phyloP scores from a whole-genome alignment of 2,797 vertebrate genomes.

The Heteromormyrus szaboi region DNA sequence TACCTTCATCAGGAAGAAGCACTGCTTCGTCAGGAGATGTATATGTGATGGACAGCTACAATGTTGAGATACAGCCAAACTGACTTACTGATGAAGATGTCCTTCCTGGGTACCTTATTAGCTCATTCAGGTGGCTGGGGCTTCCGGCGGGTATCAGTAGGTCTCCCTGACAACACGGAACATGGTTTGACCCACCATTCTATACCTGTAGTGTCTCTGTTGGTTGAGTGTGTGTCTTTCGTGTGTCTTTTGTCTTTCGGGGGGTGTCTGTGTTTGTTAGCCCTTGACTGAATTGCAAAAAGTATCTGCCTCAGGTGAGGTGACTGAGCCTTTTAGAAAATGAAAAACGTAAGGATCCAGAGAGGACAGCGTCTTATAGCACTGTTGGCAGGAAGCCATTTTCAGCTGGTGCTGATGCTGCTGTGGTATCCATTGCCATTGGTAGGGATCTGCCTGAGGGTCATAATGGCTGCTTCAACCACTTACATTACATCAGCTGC shows the following conservation, averaged over 20 bases:
- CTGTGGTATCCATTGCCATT: conserved; percentile 58
- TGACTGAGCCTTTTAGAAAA: not conserved
- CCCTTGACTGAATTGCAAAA: not conserved
- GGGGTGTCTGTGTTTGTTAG: not conserved
- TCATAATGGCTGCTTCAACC: conserved; percentile 42
- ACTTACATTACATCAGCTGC: conserved; percentile 38
- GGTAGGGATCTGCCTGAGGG: conserved; percentile 56
- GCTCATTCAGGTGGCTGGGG: not conserved
- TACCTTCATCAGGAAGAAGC: not conserved
- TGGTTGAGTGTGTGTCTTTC: not conserved
- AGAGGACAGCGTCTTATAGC: not conserved
- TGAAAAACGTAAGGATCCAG: not conserved
- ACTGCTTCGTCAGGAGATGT: not conserved
- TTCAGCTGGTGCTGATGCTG: conserved; percentile 49
- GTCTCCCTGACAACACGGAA: not conserved
- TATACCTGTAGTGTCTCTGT: not conserved
- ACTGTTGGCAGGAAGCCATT: conserved; percentile 10
- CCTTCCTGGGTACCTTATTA: not conserved
- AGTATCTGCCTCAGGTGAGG: not conserved
- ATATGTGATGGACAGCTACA: not conserved
- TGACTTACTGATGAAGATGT: not conserved
- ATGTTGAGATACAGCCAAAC: not conserved
- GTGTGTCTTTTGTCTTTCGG: not conserved
- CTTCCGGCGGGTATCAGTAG: not conserved
- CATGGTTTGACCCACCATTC: not conserved